Base-by-base conservation (phyloP, 2,888 invertebrate species). In the Busseola fusca region DNA sequence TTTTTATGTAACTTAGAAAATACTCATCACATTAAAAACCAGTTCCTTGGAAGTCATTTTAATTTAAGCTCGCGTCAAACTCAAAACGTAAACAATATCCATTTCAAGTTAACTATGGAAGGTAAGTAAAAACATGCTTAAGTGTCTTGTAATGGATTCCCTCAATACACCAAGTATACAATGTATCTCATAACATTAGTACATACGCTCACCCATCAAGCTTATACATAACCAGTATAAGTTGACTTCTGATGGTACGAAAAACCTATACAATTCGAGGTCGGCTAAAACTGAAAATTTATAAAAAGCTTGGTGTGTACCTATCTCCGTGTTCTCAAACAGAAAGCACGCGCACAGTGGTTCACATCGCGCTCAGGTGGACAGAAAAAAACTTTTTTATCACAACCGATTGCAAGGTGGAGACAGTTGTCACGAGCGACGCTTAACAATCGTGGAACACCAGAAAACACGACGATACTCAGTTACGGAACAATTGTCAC, bases 321-420 rank as follows among this genome's bases (percentile, higher is more conserved):
- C n/a, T n/a, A 65, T 18, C 42, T 56, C 60, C 48, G 34, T 21
- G 64, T 67, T 45, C 34, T 73, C 16, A 64, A 81, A 71, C 87
- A 85, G 86, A 88, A 87, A 87, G 90, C 91, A 92, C 90, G 91
- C 88, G 92, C 88, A 87, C 86, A 85, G 83, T 86, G 85, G 74
- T 83, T 87, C 90, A 89, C 90, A 89, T 86, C 81, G 76, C 76
- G 64, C 84, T 88, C 87, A 87, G 87, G 88, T 90, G 91, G 87
- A 91, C 90, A 91, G 90, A 89, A 89, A 90, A 80, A 85, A 69
- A 66, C 80, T 82, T 88, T 89, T 86, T 84, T 78, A 85, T 81
- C 58, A 75, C 82, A 69, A 86, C 87, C 85, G 87, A 82, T 88
- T 84, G 90, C 90, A 91, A 91, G 92, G 92, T 90, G 89, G 78